A percentile compares a stretch with the other conserved stretches of the same genome.
phyloP scores from a whole-genome alignment of 2,113 vertebrate genomes.

The Forbesichthys agassizii region DNA sequence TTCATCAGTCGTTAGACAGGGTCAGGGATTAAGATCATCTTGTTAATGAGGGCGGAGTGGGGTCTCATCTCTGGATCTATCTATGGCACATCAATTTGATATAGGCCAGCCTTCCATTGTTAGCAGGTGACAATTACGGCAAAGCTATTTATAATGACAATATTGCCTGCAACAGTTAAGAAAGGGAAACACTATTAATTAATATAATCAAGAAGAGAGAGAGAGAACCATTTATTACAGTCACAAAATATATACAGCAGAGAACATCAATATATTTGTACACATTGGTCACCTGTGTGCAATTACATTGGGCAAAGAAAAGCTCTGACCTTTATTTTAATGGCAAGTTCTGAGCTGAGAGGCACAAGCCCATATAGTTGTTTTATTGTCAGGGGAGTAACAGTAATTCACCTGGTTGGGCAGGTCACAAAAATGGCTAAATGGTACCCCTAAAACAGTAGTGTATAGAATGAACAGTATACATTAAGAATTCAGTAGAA shows the following conservation, averaged over 20 bases:
- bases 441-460: neutral
- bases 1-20: slow-evolving; percentile 28
- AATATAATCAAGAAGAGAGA: neutral
- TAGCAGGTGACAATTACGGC: neutral
- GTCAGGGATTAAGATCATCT: slow-evolving; percentile 34
- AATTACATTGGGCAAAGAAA: neutral
- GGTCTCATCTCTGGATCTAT: neutral
- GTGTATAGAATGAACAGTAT: slow-evolving; percentile 20
- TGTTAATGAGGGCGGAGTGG: slow-evolving; percentile 17
- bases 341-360: neutral
- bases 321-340: neutral
- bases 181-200: neutral
- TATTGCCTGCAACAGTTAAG: neutral
- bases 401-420: neutral
- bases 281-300: neutral
- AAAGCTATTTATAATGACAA: neutral
- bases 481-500: too few species aligned
- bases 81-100: slow-evolving; percentile 29
- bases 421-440: neutral
- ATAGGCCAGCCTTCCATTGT: neutral
- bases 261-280: neutral
- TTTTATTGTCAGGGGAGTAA: neutral
- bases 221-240: slow-evolving; percentile 5
- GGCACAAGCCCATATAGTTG: too few species aligned
- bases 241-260: neutral